phyloP scores from a whole-genome alignment of 2,113 vertebrate genomes.

The Saguinus midas region DNA sequence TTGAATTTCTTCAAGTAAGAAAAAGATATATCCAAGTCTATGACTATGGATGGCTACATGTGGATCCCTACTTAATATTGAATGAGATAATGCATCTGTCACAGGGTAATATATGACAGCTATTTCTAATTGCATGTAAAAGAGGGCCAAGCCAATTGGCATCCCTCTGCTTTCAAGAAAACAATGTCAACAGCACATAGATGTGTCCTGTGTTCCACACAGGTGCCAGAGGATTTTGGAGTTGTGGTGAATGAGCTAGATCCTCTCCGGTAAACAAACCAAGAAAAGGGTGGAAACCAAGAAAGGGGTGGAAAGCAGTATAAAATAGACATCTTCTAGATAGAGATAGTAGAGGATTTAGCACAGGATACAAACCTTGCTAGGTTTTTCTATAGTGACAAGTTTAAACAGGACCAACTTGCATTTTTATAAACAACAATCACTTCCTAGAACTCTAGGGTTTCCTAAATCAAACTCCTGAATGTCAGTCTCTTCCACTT shows the following conservation, averaged over 20 bases:
- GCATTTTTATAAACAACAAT: not conserved
- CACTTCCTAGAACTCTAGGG: not conserved
- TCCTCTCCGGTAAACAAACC: not conserved
- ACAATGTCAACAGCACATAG: not conserved
- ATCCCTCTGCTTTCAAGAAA: not conserved
- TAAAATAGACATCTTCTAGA: not conserved
- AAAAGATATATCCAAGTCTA: not conserved
- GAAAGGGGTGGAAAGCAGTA: not conserved
- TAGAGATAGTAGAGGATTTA: not conserved
- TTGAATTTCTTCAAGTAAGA: not conserved
- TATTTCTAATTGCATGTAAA: not conserved
- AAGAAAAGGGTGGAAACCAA: not conserved
- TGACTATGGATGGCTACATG: not conserved
- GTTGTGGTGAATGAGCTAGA: not conserved
- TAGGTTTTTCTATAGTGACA: not conserved
- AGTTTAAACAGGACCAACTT: not conserved
- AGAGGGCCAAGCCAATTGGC: not conserved
- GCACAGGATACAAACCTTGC: not conserved
- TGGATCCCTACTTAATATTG: not conserved
- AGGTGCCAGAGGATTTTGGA: not conserved
- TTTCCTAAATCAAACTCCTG: not conserved
- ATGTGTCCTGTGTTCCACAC: not conserved
- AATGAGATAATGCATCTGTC: not conserved
- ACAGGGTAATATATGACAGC: not conserved
- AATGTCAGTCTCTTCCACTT: not conserved